Base-by-base conservation (phyloP, 2,888 invertebrate genomes). In the Camponotus fellah region DNA sequence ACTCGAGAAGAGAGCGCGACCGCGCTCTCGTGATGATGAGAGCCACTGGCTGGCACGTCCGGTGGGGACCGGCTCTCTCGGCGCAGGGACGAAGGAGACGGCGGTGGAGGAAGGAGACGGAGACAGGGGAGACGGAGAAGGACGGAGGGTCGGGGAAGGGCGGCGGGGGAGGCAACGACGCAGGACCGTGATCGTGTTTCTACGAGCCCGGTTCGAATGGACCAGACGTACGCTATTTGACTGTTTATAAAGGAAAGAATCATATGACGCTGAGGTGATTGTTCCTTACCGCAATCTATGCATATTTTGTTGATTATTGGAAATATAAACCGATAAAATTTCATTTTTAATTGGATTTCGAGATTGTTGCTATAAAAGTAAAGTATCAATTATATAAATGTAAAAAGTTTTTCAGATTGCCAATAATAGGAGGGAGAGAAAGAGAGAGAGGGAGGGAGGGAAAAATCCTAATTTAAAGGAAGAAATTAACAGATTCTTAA, bases 31-130 rank as follows among this genome's bases (percentile, higher is more conserved):
- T n/a, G 71, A 85, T n/a, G 71, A 85, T 93, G 93, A 92, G 93
- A 91, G 88, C 87, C 93, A 79, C 93, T 92, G 93, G 8, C 74
- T 83, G 91, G 90, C 89, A 92, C 91, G 92, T 93, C 92, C 93
- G 93, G 91, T 90, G 92, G 91, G 92, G 92, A 92, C 88, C 84
- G 82, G 80, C 86, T 87, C 74, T 76, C 83, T 62, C 84, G 85
- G 43, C 77, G 75, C 86, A 85, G 89, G 90, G 87, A 86, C 89
- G 87, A 84, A 89, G 87, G 88, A 91, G 90, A 86, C 84, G 87
- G 79, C 74, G 82, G 86, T 81, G 77, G 83, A 85, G 82, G 82
- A 85, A 85, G 74, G 74, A 84, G 83, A 85, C 85, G 85, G 80
- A 71, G 77, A 85, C 85, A 87, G 80, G 87, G 87, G 85, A 72